Conservation (phyloP, 2,888 invertebrate genomes). For the Hirudinaria manillensis region DNA sequence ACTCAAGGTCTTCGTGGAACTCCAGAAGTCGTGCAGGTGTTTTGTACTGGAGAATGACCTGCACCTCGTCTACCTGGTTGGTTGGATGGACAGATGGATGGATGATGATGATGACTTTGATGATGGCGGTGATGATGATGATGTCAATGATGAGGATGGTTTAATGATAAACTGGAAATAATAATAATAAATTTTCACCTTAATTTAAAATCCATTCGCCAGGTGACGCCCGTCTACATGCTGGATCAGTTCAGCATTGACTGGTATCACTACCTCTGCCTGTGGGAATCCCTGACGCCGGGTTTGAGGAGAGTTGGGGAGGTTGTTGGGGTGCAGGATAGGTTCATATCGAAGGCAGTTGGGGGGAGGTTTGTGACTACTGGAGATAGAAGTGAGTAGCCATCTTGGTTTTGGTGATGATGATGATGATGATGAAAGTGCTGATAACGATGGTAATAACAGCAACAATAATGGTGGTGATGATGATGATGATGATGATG, state of each 20-base stretch:
- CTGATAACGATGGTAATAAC: no score
- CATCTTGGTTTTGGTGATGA: no score
- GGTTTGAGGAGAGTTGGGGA: conserved; percentile 80
- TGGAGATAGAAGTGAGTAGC: conserved; percentile 14
- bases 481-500: no score
- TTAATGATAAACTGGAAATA: no score
- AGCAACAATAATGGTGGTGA: no score
- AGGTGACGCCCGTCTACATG: conserved; percentile 84
- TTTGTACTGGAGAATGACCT: conserved; percentile 89
- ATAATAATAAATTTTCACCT: no score
- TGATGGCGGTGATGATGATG: no score
- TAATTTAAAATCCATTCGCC: no score
- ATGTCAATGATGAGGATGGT: no score
- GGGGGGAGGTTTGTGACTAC: neutral
- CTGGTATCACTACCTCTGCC: conserved; percentile 62
- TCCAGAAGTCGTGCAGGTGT: conserved; percentile 79
- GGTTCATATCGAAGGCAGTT: conserved; percentile 65
- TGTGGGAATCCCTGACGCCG: conserved; percentile 74
- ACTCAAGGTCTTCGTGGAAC: conserved; percentile 74
- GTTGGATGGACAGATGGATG: neutral
- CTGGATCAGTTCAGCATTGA: conserved; percentile 73
- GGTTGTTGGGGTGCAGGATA: conserved; percentile 77
- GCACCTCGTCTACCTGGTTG: conserved; percentile 84
- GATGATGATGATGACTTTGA: no score
- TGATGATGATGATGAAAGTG: no score